Conservation (phyloP, 1,140 invertebrate genomes). For the Drosophila bifasciata region DNA sequence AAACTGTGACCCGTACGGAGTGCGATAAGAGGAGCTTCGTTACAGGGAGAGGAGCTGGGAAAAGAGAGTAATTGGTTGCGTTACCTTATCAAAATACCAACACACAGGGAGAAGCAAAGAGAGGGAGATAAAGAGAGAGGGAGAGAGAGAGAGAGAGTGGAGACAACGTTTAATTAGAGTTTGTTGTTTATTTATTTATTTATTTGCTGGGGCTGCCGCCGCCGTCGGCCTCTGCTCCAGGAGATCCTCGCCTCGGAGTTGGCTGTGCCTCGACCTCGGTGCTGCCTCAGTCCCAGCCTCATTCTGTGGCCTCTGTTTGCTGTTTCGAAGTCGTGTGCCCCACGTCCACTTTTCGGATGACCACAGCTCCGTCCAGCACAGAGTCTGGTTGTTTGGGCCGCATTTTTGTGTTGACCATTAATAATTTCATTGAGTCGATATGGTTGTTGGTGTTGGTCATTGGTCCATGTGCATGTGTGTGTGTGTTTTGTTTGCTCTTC, state of each 20-base stretch:
- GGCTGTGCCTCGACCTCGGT: not conserved
- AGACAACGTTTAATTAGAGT: slow-evolving; percentile 78
- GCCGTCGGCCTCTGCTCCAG: slow-evolving; percentile 1
- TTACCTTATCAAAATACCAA: slow-evolving; percentile 66
- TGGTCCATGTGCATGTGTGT: slow-evolving; percentile 11
- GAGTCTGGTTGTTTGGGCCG: slow-evolving; percentile 29
- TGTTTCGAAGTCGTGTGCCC: slow-evolving; percentile 21
- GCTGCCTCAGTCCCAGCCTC: too few species aligned
- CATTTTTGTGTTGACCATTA: slow-evolving; percentile 72
- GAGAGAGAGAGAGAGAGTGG: slow-evolving; percentile 4
- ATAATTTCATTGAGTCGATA: slow-evolving; percentile 72
- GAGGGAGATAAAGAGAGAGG: not conserved
- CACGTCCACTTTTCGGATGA: slow-evolving; percentile 32
- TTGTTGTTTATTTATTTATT: slow-evolving; percentile 79
- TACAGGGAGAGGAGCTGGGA: not conserved
- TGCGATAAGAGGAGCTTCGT: slow-evolving; percentile 30
- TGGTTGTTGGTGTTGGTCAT: slow-evolving; percentile 18
- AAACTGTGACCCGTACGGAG: slow-evolving; percentile 31
- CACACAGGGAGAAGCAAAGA: slow-evolving; percentile 10
- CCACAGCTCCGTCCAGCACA: slow-evolving; percentile 1
- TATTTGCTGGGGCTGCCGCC: slow-evolving; percentile 40
- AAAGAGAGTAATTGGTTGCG: slow-evolving; percentile 34
- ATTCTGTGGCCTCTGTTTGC: too few species aligned
- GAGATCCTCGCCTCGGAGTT: slow-evolving; percentile 13
- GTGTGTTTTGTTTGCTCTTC: slow-evolving; percentile 20